phyloP scores from a whole-genome alignment of 2,113 vertebrate species.

The Tyrannus savana region DNA sequence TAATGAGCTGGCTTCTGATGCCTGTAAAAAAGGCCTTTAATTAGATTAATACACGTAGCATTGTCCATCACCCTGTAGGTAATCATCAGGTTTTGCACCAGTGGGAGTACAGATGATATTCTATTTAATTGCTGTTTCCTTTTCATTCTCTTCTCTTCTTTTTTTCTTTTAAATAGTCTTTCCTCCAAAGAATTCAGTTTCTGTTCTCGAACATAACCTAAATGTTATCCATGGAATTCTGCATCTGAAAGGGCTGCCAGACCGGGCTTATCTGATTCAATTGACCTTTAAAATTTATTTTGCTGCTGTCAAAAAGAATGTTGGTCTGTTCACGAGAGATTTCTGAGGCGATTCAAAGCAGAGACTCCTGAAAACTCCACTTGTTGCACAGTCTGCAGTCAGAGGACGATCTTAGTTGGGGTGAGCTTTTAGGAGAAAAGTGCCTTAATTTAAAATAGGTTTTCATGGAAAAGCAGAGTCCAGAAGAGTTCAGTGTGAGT shows the following conservation, averaged over 20 bases:
- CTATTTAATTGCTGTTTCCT: slow-evolving; percentile 56
- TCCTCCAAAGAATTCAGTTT: slow-evolving; percentile 37
- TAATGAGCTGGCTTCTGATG: slow-evolving; percentile 66
- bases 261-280: slow-evolving; percentile 52
- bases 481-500: not conserved
- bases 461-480: not conserved
- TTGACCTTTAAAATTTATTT: slow-evolving; percentile 73
- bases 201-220: slow-evolving; percentile 28
- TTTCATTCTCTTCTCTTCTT: slow-evolving; percentile 40
- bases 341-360: slow-evolving; percentile 13
- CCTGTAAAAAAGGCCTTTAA: slow-evolving; percentile 63
- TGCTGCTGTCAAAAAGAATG: slow-evolving; percentile 62
- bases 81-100: slow-evolving; percentile 55
- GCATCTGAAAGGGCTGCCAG: slow-evolving; percentile 54
- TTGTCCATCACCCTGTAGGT: slow-evolving; percentile 51
- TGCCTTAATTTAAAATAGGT: not conserved
- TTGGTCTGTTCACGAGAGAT: not conserved
- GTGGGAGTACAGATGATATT: slow-evolving; percentile 42
- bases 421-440: not conserved
- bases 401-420: not conserved
- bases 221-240: slow-evolving; percentile 60
- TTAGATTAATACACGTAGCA: slow-evolving; percentile 73
- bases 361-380: slow-evolving; percentile 26
- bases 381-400: slow-evolving; percentile 42
- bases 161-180: not conserved